Evolutionary conservation across 1,140 invertebrate genomes (phyloP), one percentile per base, ranked within the genome.

Genomic region (Drosophila subobscura): DNA sequence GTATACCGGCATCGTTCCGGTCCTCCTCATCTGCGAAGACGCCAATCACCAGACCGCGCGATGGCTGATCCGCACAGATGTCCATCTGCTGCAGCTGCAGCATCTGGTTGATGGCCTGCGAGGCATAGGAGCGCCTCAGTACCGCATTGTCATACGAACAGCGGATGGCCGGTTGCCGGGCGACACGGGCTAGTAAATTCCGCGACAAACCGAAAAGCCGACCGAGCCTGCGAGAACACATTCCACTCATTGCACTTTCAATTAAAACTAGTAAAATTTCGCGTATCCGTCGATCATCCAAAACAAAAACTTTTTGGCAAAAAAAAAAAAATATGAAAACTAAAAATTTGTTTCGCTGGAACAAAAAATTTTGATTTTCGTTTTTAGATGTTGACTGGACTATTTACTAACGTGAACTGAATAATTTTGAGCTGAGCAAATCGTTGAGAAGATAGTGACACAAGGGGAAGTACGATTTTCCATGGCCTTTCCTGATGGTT

Each of bases 21-120:
- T 91, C 90, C 14, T 91, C 88, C 16, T 91, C 91, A 40, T 91
- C 89, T 0, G 91, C 80, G 49, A 91, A 91, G 2, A 91, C 90
- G 7, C 91, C 91, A 1, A 91, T 16, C 1, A 91, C 63, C 0
- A 91, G 59, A 0, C 70, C 91, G 3, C 89, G 75, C 1, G 91
- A 91, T 0, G 90, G 86, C 20, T 86, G 76, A 46, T 91, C 90
- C 0, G 90, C 90, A 53, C 90, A 91, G 8, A 90, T 89, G 44
- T 91, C 90, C 63, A 84, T 91, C 44, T 90, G 78, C 37, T 88
- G 83, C 8, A 91, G 56, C 55, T 81, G 68, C 49, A 91, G 47
- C 90, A 91, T 85, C 61, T 90, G 86, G 68, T 88, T 91, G 46
- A 91, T 77, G 27, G 90, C 90, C 45, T 88, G 89, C 4, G 89